Conservation (phyloP, 2,113 vertebrate genomes). For the Ctenomys sociabilis region DNA sequence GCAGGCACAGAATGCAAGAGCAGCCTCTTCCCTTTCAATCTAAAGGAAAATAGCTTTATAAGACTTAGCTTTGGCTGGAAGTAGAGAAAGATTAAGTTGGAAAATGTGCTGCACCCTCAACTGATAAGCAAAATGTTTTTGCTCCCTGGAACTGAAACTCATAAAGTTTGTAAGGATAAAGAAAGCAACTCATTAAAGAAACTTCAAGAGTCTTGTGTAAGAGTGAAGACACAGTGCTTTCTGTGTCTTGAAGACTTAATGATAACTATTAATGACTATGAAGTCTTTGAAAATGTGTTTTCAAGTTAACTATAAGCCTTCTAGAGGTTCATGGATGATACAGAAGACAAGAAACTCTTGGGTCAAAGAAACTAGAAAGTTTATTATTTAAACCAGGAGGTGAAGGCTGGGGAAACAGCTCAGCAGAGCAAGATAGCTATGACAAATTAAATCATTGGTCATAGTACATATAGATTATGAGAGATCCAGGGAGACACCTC, state of each 20-base stretch:
- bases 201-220: background rate
- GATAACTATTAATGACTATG: background rate
- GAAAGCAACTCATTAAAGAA: background rate
- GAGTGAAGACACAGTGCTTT: background rate
- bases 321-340: background rate
- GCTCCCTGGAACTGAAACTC: background rate
- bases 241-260: background rate
- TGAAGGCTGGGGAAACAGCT: too few relatives aligned
- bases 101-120: background rate
- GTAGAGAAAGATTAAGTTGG: background rate
- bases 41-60: background rate
- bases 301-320: background rate
- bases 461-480: background rate
- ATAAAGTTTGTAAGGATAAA: background rate
- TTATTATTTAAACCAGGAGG: background rate
- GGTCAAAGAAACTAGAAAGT: background rate
- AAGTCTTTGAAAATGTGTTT: background rate
- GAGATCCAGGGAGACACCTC: background rate
- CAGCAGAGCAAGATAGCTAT: too few relatives aligned
- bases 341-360: background rate
- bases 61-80: background rate
- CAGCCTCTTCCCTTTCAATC: background rate
- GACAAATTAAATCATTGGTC: background rate
- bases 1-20: background rate
- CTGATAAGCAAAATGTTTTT: background rate